Evolutionary conservation across 1,140 invertebrate genomes (phyloP).

Genomic region (Apocrypta bakeri): DNA sequence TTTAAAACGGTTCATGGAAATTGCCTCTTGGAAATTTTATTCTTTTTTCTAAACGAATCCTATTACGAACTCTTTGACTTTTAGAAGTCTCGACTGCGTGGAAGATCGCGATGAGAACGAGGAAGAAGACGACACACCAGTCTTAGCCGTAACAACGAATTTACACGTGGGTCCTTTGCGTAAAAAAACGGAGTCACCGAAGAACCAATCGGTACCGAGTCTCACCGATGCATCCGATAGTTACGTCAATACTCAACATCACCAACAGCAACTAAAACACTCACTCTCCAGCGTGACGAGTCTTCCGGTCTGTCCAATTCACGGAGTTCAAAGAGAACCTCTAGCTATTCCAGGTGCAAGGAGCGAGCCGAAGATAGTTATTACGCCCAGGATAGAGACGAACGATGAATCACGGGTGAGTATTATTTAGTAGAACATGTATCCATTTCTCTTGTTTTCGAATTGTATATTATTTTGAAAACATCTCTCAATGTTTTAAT

Average conservation of each 20-base stretch:
- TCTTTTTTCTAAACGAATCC: no score
- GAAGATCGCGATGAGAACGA: conserved; percentile 56
- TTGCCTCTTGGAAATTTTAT: no score
- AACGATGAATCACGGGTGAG: conserved; percentile 15
- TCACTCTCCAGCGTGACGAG: conserved; percentile 17
- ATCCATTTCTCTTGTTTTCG: no score
- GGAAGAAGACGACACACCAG: conserved; percentile 46
- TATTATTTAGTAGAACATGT: background rate
- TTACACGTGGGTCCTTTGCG: conserved; percentile 67
- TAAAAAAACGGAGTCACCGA: conserved; percentile 57
- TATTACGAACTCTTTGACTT: background rate
- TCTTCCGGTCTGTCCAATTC: conserved; percentile 60
- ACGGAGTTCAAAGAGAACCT: conserved; percentile 49
- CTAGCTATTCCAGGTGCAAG: conserved; percentile 2
- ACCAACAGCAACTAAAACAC: background rate
- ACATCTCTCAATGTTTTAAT: no score
- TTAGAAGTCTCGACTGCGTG: conserved; percentile 57
- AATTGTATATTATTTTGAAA: no score
- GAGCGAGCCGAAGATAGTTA: conserved; percentile 60
- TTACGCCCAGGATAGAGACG: conserved; percentile 37
- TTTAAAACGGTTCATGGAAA: no score
- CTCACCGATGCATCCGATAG: background rate
- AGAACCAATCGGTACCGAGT: conserved; percentile 51
- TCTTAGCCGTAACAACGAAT: conserved; percentile 63
- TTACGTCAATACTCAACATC: background rate